These are phyloP conservation scores for Vireo griseus DNA, from an alignment of 2,797 vertebrate species.

Conservation along the genomic window DNA sequence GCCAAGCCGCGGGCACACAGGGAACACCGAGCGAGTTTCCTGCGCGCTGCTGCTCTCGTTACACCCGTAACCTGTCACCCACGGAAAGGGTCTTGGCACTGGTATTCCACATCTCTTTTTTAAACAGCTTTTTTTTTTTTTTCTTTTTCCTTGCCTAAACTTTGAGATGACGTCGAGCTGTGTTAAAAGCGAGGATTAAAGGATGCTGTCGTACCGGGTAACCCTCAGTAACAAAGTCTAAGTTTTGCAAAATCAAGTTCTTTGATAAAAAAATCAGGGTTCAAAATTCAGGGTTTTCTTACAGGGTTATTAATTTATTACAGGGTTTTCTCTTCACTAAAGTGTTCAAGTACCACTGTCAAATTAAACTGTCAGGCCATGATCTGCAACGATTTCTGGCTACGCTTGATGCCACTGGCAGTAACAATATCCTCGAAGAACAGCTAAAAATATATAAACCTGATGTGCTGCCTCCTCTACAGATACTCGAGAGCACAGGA, in stretches of 20 bases:
- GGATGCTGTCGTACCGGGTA: not conserved
- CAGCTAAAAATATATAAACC: not conserved
- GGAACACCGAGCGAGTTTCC: not conserved
- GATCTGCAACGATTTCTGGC: not conserved
- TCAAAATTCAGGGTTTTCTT: not conserved
- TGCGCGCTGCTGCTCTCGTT: not conserved
- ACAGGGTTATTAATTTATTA: too few species aligned
- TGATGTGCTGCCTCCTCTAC: not conserved
- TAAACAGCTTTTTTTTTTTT: not conserved
- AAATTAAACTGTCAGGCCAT: not conserved
- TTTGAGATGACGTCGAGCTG: not conserved
- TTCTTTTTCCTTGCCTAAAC: not conserved
- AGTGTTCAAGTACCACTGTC: not conserved
- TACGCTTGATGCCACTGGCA: fast-evolving
- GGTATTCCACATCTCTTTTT: not conserved
- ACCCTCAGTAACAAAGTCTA: not conserved
- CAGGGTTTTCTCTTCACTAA: not conserved
- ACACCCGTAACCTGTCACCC: not conserved
- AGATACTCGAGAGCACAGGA: fast-evolving
- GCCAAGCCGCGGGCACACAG: not conserved
- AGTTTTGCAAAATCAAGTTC: not conserved
- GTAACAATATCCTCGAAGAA: not conserved
- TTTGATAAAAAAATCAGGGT: not conserved
- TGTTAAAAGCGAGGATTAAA: not conserved
- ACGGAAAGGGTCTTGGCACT: not conserved